phyloP scores from a whole-genome alignment of 2,888 invertebrate genomes.

The Synergus laeviventris region DNA sequence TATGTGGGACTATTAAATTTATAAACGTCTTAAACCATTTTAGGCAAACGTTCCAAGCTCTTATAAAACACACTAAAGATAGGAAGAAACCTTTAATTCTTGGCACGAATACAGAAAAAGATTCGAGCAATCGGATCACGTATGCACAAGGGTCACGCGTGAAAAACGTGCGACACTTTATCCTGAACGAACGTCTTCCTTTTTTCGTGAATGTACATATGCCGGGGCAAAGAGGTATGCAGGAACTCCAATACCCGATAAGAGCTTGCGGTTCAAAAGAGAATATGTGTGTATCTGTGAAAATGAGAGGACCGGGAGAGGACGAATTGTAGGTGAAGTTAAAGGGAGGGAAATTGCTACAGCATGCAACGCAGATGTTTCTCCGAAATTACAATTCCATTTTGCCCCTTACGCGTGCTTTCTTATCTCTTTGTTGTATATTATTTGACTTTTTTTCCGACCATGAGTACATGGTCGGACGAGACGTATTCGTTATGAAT shows the following conservation, averaged over 20 bases:
- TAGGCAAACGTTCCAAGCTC: not conserved
- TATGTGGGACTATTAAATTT: not conserved
- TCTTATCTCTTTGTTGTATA: not conserved
- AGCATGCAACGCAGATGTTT: slow-evolving; percentile 54
- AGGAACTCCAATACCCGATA: slow-evolving; percentile 39
- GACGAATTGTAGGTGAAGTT: slow-evolving; percentile 35
- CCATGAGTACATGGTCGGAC: slow-evolving; percentile 28
- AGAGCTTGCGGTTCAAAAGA: slow-evolving; percentile 37
- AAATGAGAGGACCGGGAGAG: slow-evolving; percentile 34
- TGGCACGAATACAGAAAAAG: slow-evolving; percentile 35
- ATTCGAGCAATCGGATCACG: slow-evolving; percentile 57
- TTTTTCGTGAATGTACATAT: slow-evolving; percentile 40
- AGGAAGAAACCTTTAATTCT: slow-evolving; percentile 42
- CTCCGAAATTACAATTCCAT: slow-evolving; percentile 59
- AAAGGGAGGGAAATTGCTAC: slow-evolving; percentile 32
- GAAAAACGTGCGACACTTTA: slow-evolving; percentile 47
- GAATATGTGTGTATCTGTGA: slow-evolving; percentile 20
- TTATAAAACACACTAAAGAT: slow-evolving; percentile 26
- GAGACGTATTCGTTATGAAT: slow-evolving; percentile 7
- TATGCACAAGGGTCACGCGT: slow-evolving; percentile 59
- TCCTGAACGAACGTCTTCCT: slow-evolving; percentile 50
- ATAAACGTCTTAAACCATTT: not conserved
- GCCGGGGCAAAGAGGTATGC: slow-evolving; percentile 34
- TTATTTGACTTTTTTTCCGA: not conserved
- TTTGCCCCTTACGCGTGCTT: slow-evolving; percentile 39